Conservation (phyloP, 2,888 invertebrate species). For the Rhagonycha lutea region DNA sequence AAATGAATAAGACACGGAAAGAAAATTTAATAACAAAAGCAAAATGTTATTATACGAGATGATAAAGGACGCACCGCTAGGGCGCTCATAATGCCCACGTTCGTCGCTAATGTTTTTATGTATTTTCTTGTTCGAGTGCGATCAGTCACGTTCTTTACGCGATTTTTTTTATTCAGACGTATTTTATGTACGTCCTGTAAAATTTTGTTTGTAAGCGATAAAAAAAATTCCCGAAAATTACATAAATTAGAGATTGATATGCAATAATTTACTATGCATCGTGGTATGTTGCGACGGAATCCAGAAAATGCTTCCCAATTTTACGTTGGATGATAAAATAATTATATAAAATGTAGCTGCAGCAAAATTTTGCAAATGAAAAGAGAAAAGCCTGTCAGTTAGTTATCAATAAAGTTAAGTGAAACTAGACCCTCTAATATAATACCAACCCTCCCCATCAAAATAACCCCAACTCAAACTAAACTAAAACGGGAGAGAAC, state of each 20-base stretch:
- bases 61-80: constrained; percentile 16
- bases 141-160: constrained; percentile 14
- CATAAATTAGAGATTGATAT: background rate
- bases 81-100: constrained; percentile 19
- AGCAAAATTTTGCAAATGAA: constrained; percentile 18
- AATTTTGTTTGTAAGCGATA: background rate
- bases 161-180: background rate
- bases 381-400: constrained; percentile 24
- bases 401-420: constrained; percentile 30
- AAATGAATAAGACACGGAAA: constrained; percentile 18
- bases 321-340: background rate
- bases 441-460: constrained; percentile 37
- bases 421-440: constrained; percentile 30
- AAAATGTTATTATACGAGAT: constrained; percentile 27
- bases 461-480: constrained; percentile 40
- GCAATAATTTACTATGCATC: background rate
- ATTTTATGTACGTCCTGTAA: background rate
- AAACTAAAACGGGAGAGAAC: constrained; percentile 36
- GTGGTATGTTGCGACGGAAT: background rate
- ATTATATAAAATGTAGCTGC: background rate
- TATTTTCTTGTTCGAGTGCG: constrained; percentile 20
- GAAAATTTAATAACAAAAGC: constrained; percentile 25
- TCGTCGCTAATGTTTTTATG: constrained; percentile 25
- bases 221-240: background rate
- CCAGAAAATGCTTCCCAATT: background rate